Evolutionary conservation across 1,140 invertebrate genomes (phyloP), one percentile per base, ranked within the genome.

Genomic region (Adelges cooleyi): DNA sequence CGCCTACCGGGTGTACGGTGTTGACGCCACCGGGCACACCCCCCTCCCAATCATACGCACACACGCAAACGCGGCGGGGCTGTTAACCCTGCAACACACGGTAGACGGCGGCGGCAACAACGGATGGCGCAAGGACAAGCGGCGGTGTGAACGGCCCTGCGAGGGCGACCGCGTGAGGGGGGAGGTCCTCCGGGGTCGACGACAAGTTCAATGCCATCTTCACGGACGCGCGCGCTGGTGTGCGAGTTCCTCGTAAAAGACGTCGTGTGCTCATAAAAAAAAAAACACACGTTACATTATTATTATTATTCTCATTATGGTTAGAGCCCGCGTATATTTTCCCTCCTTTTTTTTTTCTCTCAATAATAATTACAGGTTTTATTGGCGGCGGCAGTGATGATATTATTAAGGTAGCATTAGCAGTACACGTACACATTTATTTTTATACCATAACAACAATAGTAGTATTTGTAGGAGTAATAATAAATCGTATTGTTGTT

Each of bases 171-270:
- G n/a, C 5, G 5, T 8, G 5, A 3, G n/a, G n/a, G 40, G n/a
- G n/a, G 11, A 44, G 56, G 42, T 40, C 56, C 42, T 46, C 42
- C 56, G 56, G 56, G 56, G 56, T 62, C 56, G 56, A 62, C 56
- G 56, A 62, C 56, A 62, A 62, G 56, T 62, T 62, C 56, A 62
- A 62, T 62, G 56, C 56, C 56, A 62, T 62, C 56, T 62, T 62
- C 42, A 62, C 42, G 42, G 56, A 62, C 56, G 42, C 42, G 56
- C 56, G 56, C 54, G 53, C 3, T 33, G 29, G 5, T 33, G 11
- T 33, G 29, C 11, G 29, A 8, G 42, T 59, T 59, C 25, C 54
- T 44, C 20, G 42, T 46, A 17, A n/a, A n/a, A n/a, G n/a, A n/a
- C n/a, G n/a, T n/a, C n/a, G n/a, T n/a, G n/a, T n/a, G n/a, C n/a